phyloP scores from a whole-genome alignment of 1,140 invertebrate species.

The Eriocheir sinensis region DNA sequence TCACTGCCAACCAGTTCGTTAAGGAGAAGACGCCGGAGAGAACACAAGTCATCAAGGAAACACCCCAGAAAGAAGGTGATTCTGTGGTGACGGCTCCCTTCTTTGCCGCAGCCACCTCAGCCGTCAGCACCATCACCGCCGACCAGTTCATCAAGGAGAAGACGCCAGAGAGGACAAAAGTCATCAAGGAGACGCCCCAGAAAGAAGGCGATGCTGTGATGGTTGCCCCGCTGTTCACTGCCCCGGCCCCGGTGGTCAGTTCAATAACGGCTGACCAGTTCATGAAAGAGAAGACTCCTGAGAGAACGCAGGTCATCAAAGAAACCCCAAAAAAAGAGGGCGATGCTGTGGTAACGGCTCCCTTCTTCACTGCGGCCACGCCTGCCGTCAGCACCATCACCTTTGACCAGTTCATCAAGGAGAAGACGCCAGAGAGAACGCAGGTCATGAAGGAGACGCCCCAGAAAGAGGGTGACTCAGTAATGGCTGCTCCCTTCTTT shows the following conservation, averaged over 20 bases:
- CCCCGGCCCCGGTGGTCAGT: neutral
- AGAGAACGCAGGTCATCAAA: neutral
- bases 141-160: neutral
- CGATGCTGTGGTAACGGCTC: neutral
- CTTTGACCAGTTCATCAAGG: neutral
- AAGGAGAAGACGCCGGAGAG: neutral
- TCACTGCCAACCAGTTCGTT: neutral
- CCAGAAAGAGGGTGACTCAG: neutral
- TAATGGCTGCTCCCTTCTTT: neutral
- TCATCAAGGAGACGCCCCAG: neutral
- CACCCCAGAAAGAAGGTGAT: neutral
- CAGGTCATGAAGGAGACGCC: neutral
- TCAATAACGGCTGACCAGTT: neutral
- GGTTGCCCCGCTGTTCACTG: neutral
- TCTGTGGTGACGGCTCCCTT: neutral
- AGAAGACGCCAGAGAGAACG: neutral
- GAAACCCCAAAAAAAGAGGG: neutral
- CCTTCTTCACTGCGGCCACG: neutral
- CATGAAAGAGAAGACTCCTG: neutral
- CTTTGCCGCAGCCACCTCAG: neutral
- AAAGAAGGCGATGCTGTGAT: neutral
- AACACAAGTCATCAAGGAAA: neutral
- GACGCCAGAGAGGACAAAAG: neutral
- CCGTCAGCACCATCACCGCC: neutral
- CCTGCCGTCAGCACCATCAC: neutral